These are phyloP conservation scores for Dusona sp. DNA, from an alignment of 2,888 invertebrate genomes.

Conservation along the genomic window DNA sequence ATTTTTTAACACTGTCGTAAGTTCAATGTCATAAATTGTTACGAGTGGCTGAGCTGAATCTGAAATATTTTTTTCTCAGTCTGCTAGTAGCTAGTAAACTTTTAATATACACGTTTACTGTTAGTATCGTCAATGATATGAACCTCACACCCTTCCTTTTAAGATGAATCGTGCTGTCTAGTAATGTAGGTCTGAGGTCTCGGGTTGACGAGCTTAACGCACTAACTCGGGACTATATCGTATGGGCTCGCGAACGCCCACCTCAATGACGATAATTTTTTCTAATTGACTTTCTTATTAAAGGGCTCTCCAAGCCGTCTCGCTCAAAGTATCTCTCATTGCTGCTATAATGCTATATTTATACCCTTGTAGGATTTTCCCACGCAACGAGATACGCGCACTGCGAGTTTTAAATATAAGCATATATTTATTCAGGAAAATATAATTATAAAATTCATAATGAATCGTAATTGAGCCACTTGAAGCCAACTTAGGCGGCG, in stretches of 20 bases:
- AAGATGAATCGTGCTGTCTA: constrained; percentile 42
- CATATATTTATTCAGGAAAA: background rate
- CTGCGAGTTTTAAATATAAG: constrained; percentile 1
- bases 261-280: constrained; percentile 78
- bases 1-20: no score
- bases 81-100: background rate
- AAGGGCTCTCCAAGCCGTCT: constrained; percentile 51
- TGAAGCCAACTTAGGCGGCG: background rate
- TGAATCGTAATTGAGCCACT: background rate
- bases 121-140: constrained; percentile 71
- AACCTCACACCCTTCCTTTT: constrained; percentile 69
- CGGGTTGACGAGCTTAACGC: constrained; percentile 67
- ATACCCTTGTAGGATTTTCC: constrained; percentile 53
- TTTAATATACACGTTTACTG: constrained; percentile 22
- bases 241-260: constrained; percentile 70
- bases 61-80: background rate
- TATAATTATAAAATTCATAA: background rate
- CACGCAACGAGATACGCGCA: constrained; percentile 41
- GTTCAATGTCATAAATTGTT: background rate
- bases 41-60: background rate
- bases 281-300: constrained; percentile 80
- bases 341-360: constrained; percentile 57
- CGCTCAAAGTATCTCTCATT: constrained; percentile 51
- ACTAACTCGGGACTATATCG: constrained; percentile 38
- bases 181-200: constrained; percentile 57